Evolutionary conservation across 2,797 vertebrate species (phyloP), one percentile per base, ranked within the genome.

Genomic region (Melanotaenia parkinsoni): DNA sequence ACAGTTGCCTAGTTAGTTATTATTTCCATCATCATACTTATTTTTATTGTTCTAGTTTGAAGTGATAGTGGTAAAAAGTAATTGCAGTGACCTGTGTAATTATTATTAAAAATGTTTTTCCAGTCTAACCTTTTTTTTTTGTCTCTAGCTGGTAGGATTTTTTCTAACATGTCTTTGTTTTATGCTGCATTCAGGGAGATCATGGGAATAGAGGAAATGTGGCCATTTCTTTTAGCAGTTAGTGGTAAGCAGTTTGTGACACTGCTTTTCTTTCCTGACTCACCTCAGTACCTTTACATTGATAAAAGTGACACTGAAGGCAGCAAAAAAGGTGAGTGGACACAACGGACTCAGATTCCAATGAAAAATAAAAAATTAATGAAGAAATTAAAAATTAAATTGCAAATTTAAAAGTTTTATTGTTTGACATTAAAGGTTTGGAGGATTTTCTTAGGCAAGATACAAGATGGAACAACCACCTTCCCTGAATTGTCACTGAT

Each of bases 231-330:
- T 58, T 81, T 95, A 71, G 88, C 93, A 38, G 13, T 82, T 1
- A 89, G 91, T 26, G 91, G 74, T 0, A 2, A 95, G 66, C 95
- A 95, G 85, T 83, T 95, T 76, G 77, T 92, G 63, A 78, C 54
- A 3, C 82, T 95, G 70, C 81, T 90, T 11, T 93, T 91, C 86
- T 95, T 96, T 88, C 95, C 95, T n/a, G 95, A 96, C 47, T 80
- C 95, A 0, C 95, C 95, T 5, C 91, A 94, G 59, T 93, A 94
- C 66, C 93, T 95, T 63, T 94, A 95, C 75, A 95, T 96, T 20
- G 94, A 96, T 84, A 94, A 87, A 67, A 94, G 92, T 30, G 94
- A 96, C 77, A 88, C 76, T 54, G 93, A 95, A 18, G 92, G 74
- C 3, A 84, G 93, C 70, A 88, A 73, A 63, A 93, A 84, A 86